phyloP scores from a whole-genome alignment of 2,797 vertebrate species.

The Otolemur crassicaudatus region DNA sequence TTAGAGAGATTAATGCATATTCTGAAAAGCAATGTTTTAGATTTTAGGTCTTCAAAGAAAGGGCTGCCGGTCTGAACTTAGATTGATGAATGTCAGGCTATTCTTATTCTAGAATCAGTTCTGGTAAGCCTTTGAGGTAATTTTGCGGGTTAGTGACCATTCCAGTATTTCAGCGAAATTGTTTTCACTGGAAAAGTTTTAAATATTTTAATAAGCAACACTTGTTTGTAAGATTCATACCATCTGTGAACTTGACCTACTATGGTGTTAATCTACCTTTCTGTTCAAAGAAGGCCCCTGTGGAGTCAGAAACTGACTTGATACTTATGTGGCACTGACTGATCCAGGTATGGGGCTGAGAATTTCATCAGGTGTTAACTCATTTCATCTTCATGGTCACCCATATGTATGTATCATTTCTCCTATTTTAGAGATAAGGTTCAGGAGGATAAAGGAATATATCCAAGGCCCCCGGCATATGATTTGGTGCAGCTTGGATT shows the following conservation, averaged over 20 bases:
- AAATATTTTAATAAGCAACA: not conserved
- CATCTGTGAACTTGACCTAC: not conserved
- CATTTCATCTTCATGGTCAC: not conserved
- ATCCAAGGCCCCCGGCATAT: not conserved
- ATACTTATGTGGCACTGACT: not conserved
- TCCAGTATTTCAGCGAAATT: not conserved
- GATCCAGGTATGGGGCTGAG: not conserved
- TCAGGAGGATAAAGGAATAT: not conserved
- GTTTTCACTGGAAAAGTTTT: not conserved
- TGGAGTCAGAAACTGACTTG: not conserved
- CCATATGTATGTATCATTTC: not conserved
- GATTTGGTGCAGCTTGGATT: not conserved
- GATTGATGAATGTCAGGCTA: not conserved
- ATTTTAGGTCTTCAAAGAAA: not conserved
- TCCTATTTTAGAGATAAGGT: not conserved
- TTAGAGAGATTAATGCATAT: not conserved
- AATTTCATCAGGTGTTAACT: not conserved
- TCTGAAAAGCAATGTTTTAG: not conserved
- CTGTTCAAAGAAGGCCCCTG: not conserved
- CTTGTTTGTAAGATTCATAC: not conserved
- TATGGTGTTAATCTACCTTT: not conserved
- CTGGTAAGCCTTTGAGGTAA: not conserved
- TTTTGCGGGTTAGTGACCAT: not conserved
- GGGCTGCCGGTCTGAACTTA: not conserved
- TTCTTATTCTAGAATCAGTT: not conserved